A percentile compares a stretch with the other conserved stretches of the same genome.
Evolutionary conservation across 2,113 vertebrate species (phyloP).

Genomic region (Dasypus novemcinctus): DNA sequence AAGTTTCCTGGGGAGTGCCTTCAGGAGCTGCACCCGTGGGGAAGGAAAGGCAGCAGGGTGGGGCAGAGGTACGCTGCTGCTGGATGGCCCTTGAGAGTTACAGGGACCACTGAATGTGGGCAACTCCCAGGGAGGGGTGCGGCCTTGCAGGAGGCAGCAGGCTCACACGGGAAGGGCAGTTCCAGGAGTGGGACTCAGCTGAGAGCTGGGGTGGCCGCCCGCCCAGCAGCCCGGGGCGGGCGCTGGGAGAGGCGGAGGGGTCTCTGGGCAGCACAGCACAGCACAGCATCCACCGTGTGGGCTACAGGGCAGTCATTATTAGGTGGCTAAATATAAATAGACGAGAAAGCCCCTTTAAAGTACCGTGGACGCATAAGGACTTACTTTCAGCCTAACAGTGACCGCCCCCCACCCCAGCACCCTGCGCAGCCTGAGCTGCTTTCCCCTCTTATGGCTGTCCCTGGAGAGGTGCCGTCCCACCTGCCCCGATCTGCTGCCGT

Average conservation of each 20-base stretch:
- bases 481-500: too few relatives aligned
- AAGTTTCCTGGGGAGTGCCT: not conserved
- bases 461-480: too few relatives aligned
- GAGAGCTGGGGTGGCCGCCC: not conserved
- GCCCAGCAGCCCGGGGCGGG: too few relatives aligned
- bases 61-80: not conserved
- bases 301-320: too few relatives aligned
- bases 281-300: accelerated
- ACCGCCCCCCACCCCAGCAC: not conserved
- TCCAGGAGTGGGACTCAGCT: not conserved
- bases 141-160: not conserved
- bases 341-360: not conserved
- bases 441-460: not conserved
- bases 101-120: not conserved
- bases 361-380: not conserved
- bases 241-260: not conserved
- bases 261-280: too few relatives aligned
- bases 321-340: not conserved
- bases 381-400: not conserved
- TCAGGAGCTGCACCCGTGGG: not conserved
- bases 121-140: too few relatives aligned
- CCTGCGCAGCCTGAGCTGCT: not conserved
- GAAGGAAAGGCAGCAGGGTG: accelerated
- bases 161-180: not conserved
- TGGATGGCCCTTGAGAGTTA: not conserved